A percentile compares a stretch with the other conserved stretches of the same genome.
These are phyloP conservation scores for Odontomyia ornata DNA, from an alignment of 2,888 invertebrate genomes.

Conservation along the genomic window DNA sequence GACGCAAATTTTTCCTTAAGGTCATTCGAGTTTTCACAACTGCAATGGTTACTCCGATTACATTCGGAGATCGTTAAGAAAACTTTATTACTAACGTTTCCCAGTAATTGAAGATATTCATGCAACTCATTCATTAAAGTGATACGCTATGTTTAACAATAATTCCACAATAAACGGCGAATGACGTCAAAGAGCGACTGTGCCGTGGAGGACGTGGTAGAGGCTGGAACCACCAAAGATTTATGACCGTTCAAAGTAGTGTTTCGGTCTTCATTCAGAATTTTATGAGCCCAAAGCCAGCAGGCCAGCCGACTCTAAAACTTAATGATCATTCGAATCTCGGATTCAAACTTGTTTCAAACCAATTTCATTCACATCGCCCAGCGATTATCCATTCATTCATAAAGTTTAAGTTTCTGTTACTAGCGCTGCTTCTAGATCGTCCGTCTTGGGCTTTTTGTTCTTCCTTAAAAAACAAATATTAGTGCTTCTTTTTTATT, in stretches of 20 bases:
- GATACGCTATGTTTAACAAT: conserved; percentile 17
- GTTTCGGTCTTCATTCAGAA: conserved; percentile 26
- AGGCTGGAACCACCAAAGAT: conserved; percentile 17
- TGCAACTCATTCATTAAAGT: conserved; percentile 35
- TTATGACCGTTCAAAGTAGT: conserved; percentile 42
- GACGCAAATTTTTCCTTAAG: not conserved
- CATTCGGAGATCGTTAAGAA: not conserved
- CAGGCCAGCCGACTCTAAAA: not conserved
- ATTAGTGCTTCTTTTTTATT: not conserved
- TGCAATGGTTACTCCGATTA: not conserved
- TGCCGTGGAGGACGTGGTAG: not conserved
- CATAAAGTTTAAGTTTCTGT: conserved; percentile 40
- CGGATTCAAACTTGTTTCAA: conserved; percentile 2
- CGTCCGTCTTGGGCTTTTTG: conserved; percentile 4
- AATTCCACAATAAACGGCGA: conserved; percentile 21
- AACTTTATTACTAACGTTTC: conserved; percentile 21
- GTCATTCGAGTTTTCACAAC: conserved; percentile 5
- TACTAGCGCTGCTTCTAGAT: conserved; percentile 21
- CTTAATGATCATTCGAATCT: conserved; percentile 1
- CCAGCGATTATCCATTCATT: conserved; percentile 40
- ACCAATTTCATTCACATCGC: conserved; percentile 42
- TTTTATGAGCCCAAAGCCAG: conserved; percentile 23
- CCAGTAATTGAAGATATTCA: conserved; percentile 31
- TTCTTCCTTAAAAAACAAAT: conserved; percentile 5
- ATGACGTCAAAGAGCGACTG: not conserved